These are phyloP conservation scores for Brachionus asplanchnoidis DNA, from an alignment of 1,140 invertebrate species.

Conservation along the genomic window DNA sequence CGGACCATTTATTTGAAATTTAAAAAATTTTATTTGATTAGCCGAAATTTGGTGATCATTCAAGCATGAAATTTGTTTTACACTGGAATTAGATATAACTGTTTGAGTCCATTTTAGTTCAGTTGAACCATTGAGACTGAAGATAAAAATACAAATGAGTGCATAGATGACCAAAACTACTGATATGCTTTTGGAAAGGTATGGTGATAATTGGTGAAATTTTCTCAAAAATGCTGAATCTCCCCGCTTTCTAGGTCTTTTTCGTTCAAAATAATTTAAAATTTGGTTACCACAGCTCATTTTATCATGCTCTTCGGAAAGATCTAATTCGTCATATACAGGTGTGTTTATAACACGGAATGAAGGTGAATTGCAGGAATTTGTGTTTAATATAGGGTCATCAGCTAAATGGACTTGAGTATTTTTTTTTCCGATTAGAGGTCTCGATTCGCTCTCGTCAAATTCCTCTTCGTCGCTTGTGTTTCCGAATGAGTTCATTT, in stretches of 20 bases:
- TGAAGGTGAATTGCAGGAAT: not conserved
- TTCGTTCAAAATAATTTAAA: not conserved
- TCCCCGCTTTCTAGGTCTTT: not conserved
- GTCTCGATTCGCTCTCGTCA: not conserved
- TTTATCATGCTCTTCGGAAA: not conserved
- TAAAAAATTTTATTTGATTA: not conserved
- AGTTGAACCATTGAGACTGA: not conserved
- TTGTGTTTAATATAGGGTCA: not conserved
- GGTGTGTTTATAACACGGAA: not conserved
- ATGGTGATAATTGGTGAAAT: not conserved
- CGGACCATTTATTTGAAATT: conserved; percentile 10
- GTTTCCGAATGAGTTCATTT: not conserved
- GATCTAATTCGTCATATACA: not conserved
- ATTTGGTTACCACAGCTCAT: not conserved
- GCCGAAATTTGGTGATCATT: not conserved
- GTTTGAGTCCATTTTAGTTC: conserved; percentile 20
- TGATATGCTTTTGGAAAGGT: not conserved
- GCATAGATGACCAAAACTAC: not conserved
- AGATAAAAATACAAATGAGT: not conserved
- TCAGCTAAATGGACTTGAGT: not conserved
- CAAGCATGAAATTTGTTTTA: conserved; percentile 1
- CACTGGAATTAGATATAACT: not conserved
- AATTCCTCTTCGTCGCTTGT: not conserved
- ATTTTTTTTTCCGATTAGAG: not conserved
- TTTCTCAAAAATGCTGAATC: not conserved